phyloP scores from a whole-genome alignment of 2,888 invertebrate species.

The Leptinotarsa peninsularis region DNA sequence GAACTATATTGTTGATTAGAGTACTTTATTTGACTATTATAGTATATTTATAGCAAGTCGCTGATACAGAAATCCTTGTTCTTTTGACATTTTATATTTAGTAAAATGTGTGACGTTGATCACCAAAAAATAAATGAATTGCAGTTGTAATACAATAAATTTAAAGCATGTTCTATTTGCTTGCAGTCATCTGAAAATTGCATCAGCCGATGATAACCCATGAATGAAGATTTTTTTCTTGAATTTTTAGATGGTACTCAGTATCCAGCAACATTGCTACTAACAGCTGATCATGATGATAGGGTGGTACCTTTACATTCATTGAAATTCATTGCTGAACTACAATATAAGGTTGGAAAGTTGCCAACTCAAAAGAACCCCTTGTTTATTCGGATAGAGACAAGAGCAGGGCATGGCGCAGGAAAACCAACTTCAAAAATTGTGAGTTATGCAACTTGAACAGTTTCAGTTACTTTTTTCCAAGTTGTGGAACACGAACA shows the following conservation, averaged over 20 bases:
- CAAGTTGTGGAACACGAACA: no score
- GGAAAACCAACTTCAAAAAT: constrained; percentile 97
- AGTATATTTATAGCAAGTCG: no score
- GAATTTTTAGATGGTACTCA: constrained; percentile 67
- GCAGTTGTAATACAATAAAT: no score
- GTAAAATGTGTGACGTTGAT: no score
- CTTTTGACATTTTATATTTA: no score
- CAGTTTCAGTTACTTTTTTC: constrained; percentile 19
- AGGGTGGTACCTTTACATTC: constrained; percentile 98
- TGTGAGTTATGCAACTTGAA: constrained; percentile 68
- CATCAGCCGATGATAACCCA: no score
- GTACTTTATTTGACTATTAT: no score
- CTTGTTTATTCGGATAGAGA: constrained; percentile 89
- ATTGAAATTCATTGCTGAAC: constrained; percentile 91
- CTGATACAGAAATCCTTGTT: no score
- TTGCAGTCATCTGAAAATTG: no score
- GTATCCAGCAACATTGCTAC: constrained; percentile 91
- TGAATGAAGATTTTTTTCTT: neutral
- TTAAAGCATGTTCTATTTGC: no score
- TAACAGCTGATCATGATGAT: constrained; percentile 99
- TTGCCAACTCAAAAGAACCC: constrained; percentile 82
- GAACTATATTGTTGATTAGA: no score
- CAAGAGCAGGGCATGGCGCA: constrained; percentile 95
- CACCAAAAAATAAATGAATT: no score
- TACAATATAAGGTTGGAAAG: constrained; percentile 81